Evolutionary conservation across 2,888 invertebrate genomes (phyloP).

Genomic region (Onchidella celtica): DNA sequence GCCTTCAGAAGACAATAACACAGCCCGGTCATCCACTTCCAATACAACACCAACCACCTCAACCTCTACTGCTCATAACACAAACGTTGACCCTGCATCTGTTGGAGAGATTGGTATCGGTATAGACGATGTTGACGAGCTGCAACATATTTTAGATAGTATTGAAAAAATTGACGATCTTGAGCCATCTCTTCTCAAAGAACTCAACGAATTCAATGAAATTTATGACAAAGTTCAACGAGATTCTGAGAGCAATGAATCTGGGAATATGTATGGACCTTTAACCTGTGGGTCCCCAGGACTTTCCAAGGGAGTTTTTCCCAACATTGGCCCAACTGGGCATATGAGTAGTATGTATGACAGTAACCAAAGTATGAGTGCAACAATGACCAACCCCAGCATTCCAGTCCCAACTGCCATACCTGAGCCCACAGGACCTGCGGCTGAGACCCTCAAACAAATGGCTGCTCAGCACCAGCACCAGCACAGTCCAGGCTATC

Average conservation of each 20-base stretch:
- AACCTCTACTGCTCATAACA: constrained; percentile 36
- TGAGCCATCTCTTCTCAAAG: constrained; percentile 64
- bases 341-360: constrained; percentile 52
- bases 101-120: constrained; percentile 58
- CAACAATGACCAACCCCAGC: constrained; percentile 33
- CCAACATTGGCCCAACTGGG: constrained; percentile 45
- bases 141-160: constrained; percentile 84
- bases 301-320: constrained; percentile 55
- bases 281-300: constrained; percentile 59
- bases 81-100: constrained; percentile 50
- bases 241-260: constrained; percentile 65
- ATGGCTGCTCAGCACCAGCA: constrained; percentile 99
- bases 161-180: constrained; percentile 87
- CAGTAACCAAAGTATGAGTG: constrained; percentile 45
- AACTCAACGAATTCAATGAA: constrained; percentile 71
- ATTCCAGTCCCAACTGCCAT: constrained; percentile 52
- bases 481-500: constrained; percentile 66
- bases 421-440: constrained; percentile 85
- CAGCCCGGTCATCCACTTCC: not conserved
- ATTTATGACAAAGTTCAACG: constrained; percentile 64
- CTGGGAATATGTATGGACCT: constrained; percentile 54
- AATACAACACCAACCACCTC: constrained; percentile 7
- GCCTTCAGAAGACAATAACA: constrained; percentile 80
- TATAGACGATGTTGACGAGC: constrained; percentile 66
- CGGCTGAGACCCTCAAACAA: constrained; percentile 96